These are phyloP conservation scores for Meteorus cinctellus DNA, from an alignment of 2,888 invertebrate genomes.

Conservation along the genomic window DNA sequence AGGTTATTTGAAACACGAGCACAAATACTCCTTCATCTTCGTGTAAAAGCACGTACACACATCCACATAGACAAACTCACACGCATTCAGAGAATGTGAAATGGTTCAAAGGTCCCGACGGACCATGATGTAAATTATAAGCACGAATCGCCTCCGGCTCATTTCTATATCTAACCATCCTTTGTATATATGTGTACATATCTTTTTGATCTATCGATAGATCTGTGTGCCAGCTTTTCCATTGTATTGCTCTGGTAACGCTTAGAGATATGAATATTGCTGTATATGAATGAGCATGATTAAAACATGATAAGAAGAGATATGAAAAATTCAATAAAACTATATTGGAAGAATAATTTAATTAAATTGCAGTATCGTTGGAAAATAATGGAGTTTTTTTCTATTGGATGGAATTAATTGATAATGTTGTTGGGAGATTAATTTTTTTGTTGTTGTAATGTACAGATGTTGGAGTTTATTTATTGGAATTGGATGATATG, in stretches of 20 bases:
- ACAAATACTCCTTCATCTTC: background rate
- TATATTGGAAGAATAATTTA: too few species aligned
- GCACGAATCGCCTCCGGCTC: conserved; percentile 62
- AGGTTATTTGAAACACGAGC: background rate
- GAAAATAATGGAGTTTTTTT: too few species aligned
- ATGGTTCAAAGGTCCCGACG: conserved; percentile 52
- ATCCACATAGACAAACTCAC: background rate
- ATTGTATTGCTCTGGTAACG: background rate
- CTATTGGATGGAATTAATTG: too few species aligned
- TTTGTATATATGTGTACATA: too few species aligned
- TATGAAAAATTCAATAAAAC: background rate
- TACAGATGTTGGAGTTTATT: too few species aligned
- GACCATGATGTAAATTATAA: conserved; percentile 67
- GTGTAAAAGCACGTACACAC: background rate
- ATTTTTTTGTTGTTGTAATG: too few species aligned
- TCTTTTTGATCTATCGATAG: conserved; percentile 61
- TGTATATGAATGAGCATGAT: background rate
- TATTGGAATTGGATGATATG: too few species aligned
- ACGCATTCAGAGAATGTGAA: conserved; percentile 45
- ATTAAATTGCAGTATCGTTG: too few species aligned
- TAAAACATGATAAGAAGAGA: background rate
- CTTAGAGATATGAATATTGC: background rate
- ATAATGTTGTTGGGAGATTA: too few species aligned
- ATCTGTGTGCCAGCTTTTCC: background rate
- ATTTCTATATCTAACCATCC: conserved; percentile 49